These are phyloP conservation scores for Callorhinus ursinus DNA, from an alignment of 2,113 vertebrate species.

Conservation along the genomic window DNA sequence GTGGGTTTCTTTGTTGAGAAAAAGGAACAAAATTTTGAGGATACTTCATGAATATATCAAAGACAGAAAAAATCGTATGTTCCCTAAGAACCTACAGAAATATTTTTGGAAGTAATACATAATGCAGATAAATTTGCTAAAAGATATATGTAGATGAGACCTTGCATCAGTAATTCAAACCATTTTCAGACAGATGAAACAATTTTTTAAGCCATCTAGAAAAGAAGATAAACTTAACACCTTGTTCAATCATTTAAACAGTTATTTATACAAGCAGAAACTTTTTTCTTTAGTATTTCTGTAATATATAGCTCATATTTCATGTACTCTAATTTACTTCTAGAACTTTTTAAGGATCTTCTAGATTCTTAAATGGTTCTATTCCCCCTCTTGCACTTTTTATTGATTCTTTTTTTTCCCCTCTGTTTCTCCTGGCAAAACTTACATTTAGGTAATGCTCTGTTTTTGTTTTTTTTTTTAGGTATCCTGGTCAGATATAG, in stretches of 20 bases:
- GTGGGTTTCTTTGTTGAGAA: slow-evolving; percentile 27
- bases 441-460: slow-evolving; percentile 26
- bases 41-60: not conserved
- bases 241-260: not conserved
- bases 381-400: not conserved
- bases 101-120: not conserved
- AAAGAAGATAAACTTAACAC: not conserved
- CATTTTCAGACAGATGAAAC: slow-evolving; percentile 18
- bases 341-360: not conserved
- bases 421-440: not conserved
- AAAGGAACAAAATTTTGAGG: slow-evolving; percentile 5
- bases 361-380: not conserved
- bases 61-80: not conserved
- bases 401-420: not conserved
- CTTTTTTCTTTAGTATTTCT: slow-evolving; percentile 26
- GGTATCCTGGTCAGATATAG: slow-evolving; percentile 97
- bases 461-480: slow-evolving; percentile 76
- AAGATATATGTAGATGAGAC: not conserved
- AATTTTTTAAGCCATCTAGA: not conserved
- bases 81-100: slow-evolving; percentile 2
- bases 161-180: not conserved
- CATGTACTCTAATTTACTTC: not conserved
- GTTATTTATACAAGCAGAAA: not conserved
- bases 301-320: not conserved
- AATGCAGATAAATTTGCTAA: slow-evolving; percentile 1